phyloP scores from a whole-genome alignment of 2,113 vertebrate genomes.

The Octodon degus region DNA sequence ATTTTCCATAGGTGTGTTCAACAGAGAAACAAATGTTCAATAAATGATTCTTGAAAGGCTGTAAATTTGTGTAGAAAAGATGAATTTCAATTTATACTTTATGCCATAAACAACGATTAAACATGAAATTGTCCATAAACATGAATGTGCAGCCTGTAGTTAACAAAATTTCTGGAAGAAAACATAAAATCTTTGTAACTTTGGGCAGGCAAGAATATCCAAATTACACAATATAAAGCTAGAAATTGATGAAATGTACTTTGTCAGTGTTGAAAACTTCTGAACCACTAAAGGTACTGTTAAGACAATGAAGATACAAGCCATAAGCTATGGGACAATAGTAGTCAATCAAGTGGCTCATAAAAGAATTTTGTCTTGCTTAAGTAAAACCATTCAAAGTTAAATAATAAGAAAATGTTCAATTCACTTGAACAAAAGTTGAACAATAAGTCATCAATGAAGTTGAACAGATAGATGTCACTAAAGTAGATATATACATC shows the following conservation, averaged over 20 bases:
- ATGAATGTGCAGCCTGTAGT: neutral
- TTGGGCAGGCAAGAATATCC: neutral
- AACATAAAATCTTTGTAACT: neutral
- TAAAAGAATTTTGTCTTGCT: neutral
- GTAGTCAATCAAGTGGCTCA: neutral
- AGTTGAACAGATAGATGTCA: neutral
- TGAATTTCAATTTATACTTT: neutral
- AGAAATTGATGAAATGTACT: neutral
- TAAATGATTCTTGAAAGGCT: neutral
- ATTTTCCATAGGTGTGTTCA: neutral
- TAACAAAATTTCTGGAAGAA: neutral
- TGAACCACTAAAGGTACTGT: neutral
- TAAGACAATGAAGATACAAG: neutral
- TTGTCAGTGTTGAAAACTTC: neutral
- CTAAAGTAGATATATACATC: neutral
- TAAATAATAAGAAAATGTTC: neutral
- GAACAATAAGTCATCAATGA: neutral
- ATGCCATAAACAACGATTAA: neutral
- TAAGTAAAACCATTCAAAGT: neutral
- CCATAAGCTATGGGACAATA: neutral
- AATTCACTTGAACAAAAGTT: constrained; percentile 27
- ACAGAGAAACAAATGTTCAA: neutral
- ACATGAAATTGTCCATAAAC: neutral
- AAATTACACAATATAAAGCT: neutral
- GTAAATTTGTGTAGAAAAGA: neutral